Evolutionary conservation across 1,140 invertebrate genomes (phyloP).

Genomic region (Zaprionus inermis): DNA sequence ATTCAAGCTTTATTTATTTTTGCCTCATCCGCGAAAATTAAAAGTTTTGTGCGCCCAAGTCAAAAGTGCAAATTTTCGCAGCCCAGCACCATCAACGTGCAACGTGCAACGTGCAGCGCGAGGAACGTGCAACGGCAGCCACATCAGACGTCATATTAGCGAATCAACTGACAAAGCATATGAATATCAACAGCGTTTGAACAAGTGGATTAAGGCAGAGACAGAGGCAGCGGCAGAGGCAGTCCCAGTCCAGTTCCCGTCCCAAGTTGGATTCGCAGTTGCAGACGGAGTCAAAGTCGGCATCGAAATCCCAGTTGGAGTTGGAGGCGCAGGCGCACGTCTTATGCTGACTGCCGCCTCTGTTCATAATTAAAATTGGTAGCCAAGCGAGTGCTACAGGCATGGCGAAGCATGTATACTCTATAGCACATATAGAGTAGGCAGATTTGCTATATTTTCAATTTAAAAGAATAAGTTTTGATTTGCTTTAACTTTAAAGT

Average conservation of each 20-base stretch:
- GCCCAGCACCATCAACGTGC: conserved; percentile 5
- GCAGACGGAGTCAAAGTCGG: neutral
- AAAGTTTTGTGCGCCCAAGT: conserved; percentile 71
- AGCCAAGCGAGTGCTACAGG: neutral
- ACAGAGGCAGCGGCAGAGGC: neutral
- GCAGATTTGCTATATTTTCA: neutral
- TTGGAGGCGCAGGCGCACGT: neutral
- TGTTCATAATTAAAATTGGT: conserved; percentile 49
- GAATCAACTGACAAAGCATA: conserved; percentile 83
- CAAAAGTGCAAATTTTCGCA: conserved; percentile 83
- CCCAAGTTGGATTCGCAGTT: neutral
- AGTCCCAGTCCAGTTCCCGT: conserved; percentile 4
- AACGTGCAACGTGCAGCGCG: conserved; percentile 6
- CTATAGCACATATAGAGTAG: neutral
- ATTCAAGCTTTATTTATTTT: conserved; percentile 82
- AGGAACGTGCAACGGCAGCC: conserved; percentile 44
- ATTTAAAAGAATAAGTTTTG: too few species aligned
- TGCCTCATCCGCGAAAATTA: conserved; percentile 64
- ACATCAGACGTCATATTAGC: conserved; percentile 82
- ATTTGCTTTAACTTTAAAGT: too few species aligned
- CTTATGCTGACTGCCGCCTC: conserved; percentile 10
- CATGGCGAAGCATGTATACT: conserved; percentile 12
- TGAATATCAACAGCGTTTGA: conserved; percentile 83
- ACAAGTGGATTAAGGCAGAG: conserved; percentile 73
- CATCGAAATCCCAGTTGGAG: neutral